Percentiles rank a stretch among this genome's conserved stretches.
These are phyloP conservation scores for Linyphia triangularis DNA, from an alignment of 2,888 invertebrate species.

Conservation along the genomic window DNA sequence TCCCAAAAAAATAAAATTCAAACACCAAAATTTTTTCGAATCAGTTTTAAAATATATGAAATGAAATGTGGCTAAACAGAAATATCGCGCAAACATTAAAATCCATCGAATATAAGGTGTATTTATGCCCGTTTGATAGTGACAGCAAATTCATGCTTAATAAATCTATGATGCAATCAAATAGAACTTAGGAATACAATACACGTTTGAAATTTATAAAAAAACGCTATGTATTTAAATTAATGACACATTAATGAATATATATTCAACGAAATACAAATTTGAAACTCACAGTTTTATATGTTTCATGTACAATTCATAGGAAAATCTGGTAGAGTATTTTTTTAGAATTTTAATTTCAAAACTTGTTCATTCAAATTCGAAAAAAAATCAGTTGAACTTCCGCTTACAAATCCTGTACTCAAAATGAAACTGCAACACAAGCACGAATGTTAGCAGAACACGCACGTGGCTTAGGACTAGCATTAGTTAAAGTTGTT, in stretches of 20 bases:
- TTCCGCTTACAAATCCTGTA: constrained; percentile 7
- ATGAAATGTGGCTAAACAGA: no score
- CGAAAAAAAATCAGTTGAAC: constrained; percentile 23
- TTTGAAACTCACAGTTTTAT: background rate
- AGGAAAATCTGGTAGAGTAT: no score
- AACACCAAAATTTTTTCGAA: no score
- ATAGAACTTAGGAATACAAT: background rate
- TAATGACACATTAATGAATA: background rate
- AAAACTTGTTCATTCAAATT: background rate
- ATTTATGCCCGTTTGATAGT: no score
- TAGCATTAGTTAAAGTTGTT: background rate
- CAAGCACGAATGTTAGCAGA: constrained; percentile 3
- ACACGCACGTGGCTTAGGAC: background rate
- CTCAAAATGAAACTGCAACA: constrained; percentile 12
- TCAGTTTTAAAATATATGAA: no score
- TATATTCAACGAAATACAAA: background rate
- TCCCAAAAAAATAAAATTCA: no score
- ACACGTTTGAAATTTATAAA: background rate
- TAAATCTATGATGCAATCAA: no score
- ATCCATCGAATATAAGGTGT: no score
- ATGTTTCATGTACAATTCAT: background rate
- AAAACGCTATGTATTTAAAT: background rate
- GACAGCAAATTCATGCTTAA: no score
- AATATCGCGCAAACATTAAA: no score
- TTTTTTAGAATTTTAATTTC: no score